Evolutionary conservation across 64 coral and sea anemone species (phyloP).

Genomic region (Astreopora myriophthalma): DNA sequence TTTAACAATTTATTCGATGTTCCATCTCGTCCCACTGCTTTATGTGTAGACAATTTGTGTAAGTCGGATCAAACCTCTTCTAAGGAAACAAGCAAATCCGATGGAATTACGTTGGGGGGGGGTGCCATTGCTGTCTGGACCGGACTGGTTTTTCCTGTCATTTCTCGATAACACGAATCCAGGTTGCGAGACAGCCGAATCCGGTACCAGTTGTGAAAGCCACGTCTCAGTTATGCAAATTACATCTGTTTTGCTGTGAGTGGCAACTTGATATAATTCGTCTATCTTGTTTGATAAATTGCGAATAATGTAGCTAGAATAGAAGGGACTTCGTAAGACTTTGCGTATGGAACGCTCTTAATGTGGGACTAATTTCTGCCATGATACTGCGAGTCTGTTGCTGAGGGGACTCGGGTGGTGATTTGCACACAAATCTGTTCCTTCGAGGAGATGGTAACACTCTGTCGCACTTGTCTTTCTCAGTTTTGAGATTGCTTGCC

Average conservation of each 20-base stretch:
- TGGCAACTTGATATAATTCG: constrained; percentile 4
- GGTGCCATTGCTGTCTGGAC: too few species aligned
- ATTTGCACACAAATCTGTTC: constrained; percentile 47
- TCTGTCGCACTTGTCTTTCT: neutral
- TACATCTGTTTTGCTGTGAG: too few species aligned
- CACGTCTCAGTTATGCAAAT: constrained; percentile 45
- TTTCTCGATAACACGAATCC: constrained; percentile 30
- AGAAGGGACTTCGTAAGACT: constrained; percentile 66
- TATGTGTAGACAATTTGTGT: constrained; percentile 33
- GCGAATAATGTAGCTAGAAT: constrained; percentile 35
- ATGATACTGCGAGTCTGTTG: constrained; percentile 4
- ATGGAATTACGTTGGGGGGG: too few species aligned
- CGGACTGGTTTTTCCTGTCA: constrained; percentile 5
- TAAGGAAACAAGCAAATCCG: constrained; percentile 59
- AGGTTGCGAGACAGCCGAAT: constrained; percentile 8
- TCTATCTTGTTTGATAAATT: constrained; percentile 40
- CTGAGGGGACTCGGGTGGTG: neutral
- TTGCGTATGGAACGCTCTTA: constrained; percentile 41
- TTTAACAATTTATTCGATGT: constrained; percentile 42
- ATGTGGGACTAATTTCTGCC: neutral
- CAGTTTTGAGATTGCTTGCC: constrained; percentile 57
- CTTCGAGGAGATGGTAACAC: constrained; percentile 4
- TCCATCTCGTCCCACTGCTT: constrained; percentile 45
- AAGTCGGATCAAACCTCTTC: constrained; percentile 56
- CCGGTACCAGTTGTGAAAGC: constrained; percentile 7